Evolutionary conservation across 2,797 vertebrate species (phyloP).

Genomic region (Prionace glauca): DNA sequence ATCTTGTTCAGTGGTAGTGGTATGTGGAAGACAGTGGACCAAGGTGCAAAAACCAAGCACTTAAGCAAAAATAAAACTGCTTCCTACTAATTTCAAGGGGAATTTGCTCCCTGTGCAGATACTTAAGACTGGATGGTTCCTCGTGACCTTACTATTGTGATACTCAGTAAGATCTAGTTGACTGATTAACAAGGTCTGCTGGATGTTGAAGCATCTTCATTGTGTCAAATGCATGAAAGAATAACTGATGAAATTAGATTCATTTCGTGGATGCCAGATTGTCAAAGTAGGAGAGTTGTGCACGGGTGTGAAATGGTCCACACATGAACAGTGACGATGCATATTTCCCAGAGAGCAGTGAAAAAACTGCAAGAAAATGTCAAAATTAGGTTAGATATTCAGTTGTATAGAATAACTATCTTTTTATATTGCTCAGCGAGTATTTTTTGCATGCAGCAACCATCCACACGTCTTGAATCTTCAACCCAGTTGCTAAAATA

Average conservation of each 20-base stretch:
- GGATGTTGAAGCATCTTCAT: background rate
- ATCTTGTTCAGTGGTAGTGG: background rate
- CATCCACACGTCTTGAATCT: background rate
- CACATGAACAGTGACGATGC: too few relatives aligned
- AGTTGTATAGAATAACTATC: background rate
- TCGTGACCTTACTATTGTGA: background rate
- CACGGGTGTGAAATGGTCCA: too few relatives aligned
- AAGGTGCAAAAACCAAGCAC: too few relatives aligned
- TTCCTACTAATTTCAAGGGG: background rate
- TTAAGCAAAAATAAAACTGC: too few relatives aligned
- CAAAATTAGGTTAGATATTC: background rate
- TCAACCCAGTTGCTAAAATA: background rate
- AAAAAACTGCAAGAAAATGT: too few relatives aligned
- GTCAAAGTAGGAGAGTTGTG: background rate
- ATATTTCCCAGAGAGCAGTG: too few relatives aligned
- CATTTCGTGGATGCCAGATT: background rate
- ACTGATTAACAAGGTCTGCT: background rate
- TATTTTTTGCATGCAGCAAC: background rate
- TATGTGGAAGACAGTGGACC: too few relatives aligned
- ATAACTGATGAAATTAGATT: background rate
- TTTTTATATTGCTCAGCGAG: background rate
- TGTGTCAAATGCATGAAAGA: background rate
- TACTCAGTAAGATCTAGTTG: background rate
- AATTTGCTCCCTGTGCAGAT: background rate
- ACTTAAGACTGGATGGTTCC: background rate